Evolutionary conservation across 2,113 vertebrate genomes (phyloP), one percentile per base, ranked within the genome.

Genomic region (Tachysurus vachellii): DNA sequence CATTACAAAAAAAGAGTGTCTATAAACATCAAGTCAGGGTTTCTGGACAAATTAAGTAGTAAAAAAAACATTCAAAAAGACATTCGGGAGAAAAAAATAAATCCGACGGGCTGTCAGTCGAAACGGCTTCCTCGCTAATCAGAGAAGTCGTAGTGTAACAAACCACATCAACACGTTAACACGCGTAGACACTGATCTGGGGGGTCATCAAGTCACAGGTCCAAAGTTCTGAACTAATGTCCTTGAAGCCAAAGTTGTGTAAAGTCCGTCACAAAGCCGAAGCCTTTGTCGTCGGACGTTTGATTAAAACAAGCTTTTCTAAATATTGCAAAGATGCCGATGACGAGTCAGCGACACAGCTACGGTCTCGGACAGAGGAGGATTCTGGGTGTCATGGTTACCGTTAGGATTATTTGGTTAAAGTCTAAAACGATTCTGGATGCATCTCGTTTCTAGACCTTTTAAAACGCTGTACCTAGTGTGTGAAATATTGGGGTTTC

Each of bases 21-120:
- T 62, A 76, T 66, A 84, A 89, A 89, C 47, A 85, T 76, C 59
- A 88, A 80, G 84, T 88, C 81, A 85, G 70, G 54, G 47, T 71
- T 53, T 80, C 53, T 62, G 85, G 31, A 42, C n/a, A 56, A 57
- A 80, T 80, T 28, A 57, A 57, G 31, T 64, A 44, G 56, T 44
- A 36, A 17, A 23, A 44, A 47, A 42, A 11, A 36, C n/a, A n/a
- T n/a, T n/a, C n/a, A 21, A 42, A 9, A 7, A 26, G 19, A 0
- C 2, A 53, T 70, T 11, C 9, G 54, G 10, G 77, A 42, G 50
- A 56, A n/a, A 26, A 12, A 54, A 31, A 44, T 28, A 80, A 28
- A 64, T 50, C 26, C 50, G 19, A 36, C 31, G 80, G 31, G 80
- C 8, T 19, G 66, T 75, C 50, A 84, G 17, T 76, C 44, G 36